A percentile compares a stretch with the other conserved stretches of the same genome.
Evolutionary conservation across 1,140 invertebrate genomes (phyloP).

Genomic region (Eumeta japonica): DNA sequence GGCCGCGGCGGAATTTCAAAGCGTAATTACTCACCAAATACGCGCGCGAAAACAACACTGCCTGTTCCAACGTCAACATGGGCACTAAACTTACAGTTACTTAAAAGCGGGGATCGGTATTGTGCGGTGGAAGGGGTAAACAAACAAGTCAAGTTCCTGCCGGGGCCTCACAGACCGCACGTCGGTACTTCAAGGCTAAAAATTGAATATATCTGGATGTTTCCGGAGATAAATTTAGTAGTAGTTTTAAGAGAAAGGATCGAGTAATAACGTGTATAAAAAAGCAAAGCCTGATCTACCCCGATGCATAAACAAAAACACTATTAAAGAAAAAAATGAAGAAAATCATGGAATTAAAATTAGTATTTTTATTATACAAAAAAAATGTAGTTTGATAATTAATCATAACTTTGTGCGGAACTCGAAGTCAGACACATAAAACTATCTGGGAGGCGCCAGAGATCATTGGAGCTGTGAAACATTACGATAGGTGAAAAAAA

Average conservation of each 20-base stretch:
- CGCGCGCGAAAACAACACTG: background rate
- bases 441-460: no score
- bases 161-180: background rate
- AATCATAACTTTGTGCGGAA: background rate
- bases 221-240: no score
- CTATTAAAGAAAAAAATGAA: background rate
- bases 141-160: background rate
- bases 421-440: no score
- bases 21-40: background rate
- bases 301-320: slow-evolving; percentile 3
- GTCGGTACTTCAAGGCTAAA: background rate
- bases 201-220: background rate
- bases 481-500: no score
- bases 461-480: no score
- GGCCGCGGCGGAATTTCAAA: background rate
- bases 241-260: background rate
- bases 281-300: background rate
- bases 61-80: background rate
- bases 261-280: background rate
- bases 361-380: background rate
- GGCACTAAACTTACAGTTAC: background rate
- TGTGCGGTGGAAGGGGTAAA: background rate
- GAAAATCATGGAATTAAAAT: background rate
- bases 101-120: background rate
- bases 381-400: background rate